Evolutionary conservation across 1,140 invertebrate genomes (phyloP), one percentile per base, ranked within the genome.

Genomic region (Drosophila pachea): DNA sequence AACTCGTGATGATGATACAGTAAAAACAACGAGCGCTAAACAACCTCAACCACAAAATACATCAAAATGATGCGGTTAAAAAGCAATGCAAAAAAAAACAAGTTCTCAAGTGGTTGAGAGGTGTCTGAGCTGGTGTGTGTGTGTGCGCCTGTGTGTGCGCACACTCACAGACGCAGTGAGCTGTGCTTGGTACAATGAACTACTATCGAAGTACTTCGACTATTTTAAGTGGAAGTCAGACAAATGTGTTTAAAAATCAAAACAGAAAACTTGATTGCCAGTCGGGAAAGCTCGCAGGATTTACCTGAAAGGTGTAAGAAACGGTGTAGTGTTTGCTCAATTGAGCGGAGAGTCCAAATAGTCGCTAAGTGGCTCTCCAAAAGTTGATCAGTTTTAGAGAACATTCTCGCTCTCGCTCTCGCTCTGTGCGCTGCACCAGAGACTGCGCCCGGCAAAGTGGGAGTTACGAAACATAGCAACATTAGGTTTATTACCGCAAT

Each of bases 21-120:
- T 84, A 84, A 75, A 83, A 75, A 81, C 54, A 35, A 59, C 32
- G 35, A 58, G 43, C 36, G 35, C 53, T 36, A 52, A 64, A 64
- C 45, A 63, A 56, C 72, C 60, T 64, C 78, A 78, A 72, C 79
- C 79, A 79, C 81, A 84, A 84, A 86, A 86, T 86, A 81, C 79
- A 86, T 86, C 79, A 84, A 84, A 84, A 84, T 84, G 79, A 86
- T 84, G 79, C 73, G 79, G 79, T 84, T 84, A 68, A 75, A 84
- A 84, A 73, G 61, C 82, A 81, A 82, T 84, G 78, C 78, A 75
- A 72, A 83, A 72, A 83, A 83, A 83, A 83, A 83, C 78, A 83
- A 83, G 78, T 83, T 84, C 73, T 84, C 33, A 73, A 82, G 68
- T 61, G 64, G 45, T 72, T 54, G 40, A 63, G 61, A 56, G 59